Conservation (phyloP, 2,113 vertebrate genomes). For the Brachionichthys hirsutus region DNA sequence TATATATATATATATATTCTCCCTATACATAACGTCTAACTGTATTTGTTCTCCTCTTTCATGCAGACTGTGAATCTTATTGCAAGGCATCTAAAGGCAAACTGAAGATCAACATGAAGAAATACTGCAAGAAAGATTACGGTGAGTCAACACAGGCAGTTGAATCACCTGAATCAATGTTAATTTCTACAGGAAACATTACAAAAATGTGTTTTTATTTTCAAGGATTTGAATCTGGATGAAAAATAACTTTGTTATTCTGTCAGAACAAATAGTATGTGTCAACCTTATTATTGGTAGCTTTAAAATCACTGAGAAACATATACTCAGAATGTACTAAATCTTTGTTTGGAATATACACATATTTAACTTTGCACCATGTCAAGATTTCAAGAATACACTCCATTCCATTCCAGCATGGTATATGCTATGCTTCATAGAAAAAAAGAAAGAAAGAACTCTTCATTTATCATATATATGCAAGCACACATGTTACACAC, state of each 20-base stretch:
- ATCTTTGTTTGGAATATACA: not conserved
- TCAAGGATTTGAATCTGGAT: not conserved
- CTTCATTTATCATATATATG: no score
- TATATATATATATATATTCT: no score
- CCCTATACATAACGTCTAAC: not conserved
- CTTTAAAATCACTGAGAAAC: not conserved
- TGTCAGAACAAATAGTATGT: constrained; percentile 4
- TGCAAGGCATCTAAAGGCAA: constrained; percentile 99
- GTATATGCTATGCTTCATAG: constrained; percentile 32
- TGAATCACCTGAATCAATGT: constrained; percentile 2
- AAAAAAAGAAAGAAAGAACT: no score
- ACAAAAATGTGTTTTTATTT: no score
- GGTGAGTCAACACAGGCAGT: constrained; percentile 93
- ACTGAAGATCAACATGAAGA: constrained; percentile 99
- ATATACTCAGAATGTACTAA: not conserved
- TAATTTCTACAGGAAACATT: not conserved
- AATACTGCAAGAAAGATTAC: constrained; percentile 98
- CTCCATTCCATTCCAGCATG: constrained; percentile 9
- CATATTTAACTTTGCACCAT: not conserved
- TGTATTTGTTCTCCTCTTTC: constrained; percentile 5
- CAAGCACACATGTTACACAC: no score
- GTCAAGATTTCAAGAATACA: not conserved
- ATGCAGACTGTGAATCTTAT: constrained; percentile 93
- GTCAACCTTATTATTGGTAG: not conserved
- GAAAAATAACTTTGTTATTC: not conserved